Base-by-base conservation (phyloP, 2,888 invertebrate genomes). In the Ornithoptera priamus region DNA sequence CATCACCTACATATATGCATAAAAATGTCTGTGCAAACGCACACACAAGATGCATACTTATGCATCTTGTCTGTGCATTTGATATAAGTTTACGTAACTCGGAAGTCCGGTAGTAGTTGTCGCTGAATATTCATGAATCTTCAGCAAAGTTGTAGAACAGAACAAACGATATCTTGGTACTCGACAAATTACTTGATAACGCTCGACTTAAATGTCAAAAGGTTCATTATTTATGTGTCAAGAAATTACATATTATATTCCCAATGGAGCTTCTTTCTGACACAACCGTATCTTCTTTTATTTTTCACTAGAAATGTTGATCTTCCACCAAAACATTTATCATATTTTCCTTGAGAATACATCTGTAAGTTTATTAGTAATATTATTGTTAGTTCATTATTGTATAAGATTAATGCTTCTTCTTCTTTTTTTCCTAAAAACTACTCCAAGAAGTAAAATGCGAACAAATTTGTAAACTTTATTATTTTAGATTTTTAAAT, bases 71-170 rank as follows among this genome's bases (percentile, higher is more conserved):
- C 72, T 73, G 72, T 72, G 73, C 75, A 75, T 76, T 74, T 72
- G 74, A 75, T 76, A 76, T 77, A 77, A 78, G 75, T 75, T 76
- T 74, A 72, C 74, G 72, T 75, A 68, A 58, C 67, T 61, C 65
- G 72, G 71, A 74, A 74, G 76, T 73, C 76, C 75, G 73, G 73
- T 73, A 71, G 69, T 68, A 73, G 68, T 72, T 70, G 75, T 65
- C 42, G 69, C 72, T 76, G 80, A 77, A 81, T 81, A 81, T 81
- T 80, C 80, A 81, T 81, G 80, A 80, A 76, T 42, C 65, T 61
- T 57, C 72, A 63, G 73, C 71, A 71, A 73, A 75, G 74, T 75
- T 72, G 71, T 69, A 70, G 72, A 73, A 70, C 73, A 71, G 72
- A 72, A 53, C 59, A 59, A 59, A 42, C 74, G 72, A 71, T 73